phyloP scores from a whole-genome alignment of 2,797 vertebrate species.

The Oreochromis mossambicus region DNA sequence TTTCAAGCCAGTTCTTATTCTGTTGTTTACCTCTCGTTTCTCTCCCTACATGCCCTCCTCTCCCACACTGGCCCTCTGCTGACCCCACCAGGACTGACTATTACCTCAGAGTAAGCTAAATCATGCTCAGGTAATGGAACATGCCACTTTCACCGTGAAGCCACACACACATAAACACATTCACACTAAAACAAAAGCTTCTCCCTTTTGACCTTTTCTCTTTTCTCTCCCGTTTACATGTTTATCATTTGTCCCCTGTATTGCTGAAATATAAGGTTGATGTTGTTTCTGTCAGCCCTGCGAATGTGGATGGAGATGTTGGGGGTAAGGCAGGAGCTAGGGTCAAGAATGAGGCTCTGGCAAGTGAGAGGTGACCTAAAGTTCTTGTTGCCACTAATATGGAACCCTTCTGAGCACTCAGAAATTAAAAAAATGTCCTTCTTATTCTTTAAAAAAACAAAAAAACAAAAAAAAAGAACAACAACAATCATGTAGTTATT shows the following conservation, averaged over 20 bases:
- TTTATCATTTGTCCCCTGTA: conserved; percentile 54
- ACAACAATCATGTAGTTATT: background rate
- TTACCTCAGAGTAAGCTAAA: conserved; percentile 73
- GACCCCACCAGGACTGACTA: conserved; percentile 65
- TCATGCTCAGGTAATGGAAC: conserved; percentile 76
- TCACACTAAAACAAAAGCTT: conserved; percentile 41
- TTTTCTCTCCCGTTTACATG: conserved; percentile 50
- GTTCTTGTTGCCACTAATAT: conserved; percentile 1
- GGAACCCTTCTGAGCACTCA: background rate
- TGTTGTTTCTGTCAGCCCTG: conserved; percentile 42
- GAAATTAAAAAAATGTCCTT: background rate
- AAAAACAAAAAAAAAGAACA: background rate
- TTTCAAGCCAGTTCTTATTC: conserved; percentile 35
- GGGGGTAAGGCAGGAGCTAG: conserved; percentile 12
- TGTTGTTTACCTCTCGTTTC: conserved; percentile 22
- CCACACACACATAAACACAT: conserved; percentile 17
- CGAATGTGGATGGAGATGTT: conserved; percentile 12
- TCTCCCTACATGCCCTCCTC: conserved; percentile 4
- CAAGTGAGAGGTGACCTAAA: conserved; percentile 28
- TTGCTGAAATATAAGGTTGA: conserved; percentile 42
- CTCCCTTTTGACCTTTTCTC: conserved; percentile 38
- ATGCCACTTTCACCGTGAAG: conserved; percentile 57
- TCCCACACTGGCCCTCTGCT: conserved; percentile 39
- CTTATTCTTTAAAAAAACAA: background rate
- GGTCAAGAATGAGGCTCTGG: conserved; percentile 40